These are phyloP conservation scores for Girardia tigrina DNA, from an alignment of 2,888 invertebrate genomes.

Conservation along the genomic window DNA sequence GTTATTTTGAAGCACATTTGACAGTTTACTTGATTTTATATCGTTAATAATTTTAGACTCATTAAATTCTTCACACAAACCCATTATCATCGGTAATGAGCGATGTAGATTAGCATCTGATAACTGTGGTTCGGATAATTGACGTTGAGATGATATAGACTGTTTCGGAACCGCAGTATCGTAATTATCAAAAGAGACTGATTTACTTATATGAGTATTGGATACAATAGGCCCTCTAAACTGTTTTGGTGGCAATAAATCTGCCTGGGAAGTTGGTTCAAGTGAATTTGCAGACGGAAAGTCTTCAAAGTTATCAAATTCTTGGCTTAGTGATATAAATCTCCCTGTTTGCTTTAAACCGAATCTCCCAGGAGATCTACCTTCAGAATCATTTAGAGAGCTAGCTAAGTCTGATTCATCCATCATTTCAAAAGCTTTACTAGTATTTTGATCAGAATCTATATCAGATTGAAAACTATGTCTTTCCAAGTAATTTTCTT, in stretches of 20 bases:
- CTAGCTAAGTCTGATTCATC: background rate
- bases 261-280: background rate
- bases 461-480: background rate
- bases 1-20: background rate
- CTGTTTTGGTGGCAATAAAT: conserved; percentile 3
- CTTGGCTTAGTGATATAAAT: conserved; percentile 5
- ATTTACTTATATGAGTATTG: background rate
- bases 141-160: background rate
- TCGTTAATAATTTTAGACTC: background rate
- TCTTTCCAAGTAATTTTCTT: background rate
- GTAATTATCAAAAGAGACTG: conserved; percentile 5
- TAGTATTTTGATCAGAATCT: background rate
- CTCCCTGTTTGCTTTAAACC: background rate
- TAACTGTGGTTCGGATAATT: background rate
- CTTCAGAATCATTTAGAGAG: background rate
- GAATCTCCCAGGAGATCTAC: background rate
- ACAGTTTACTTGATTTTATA: background rate
- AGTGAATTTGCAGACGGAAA: too few relatives aligned
- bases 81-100: background rate
- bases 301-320: background rate
- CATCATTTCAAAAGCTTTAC: background rate
- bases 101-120: background rate
- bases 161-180: background rate
- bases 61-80: background rate
- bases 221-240: background rate